A percentile compares a stretch with the other conserved stretches of the same genome.
These are phyloP conservation scores for Pseudomyrmex concolor DNA, from an alignment of 1,140 invertebrate genomes.

Conservation along the genomic window DNA sequence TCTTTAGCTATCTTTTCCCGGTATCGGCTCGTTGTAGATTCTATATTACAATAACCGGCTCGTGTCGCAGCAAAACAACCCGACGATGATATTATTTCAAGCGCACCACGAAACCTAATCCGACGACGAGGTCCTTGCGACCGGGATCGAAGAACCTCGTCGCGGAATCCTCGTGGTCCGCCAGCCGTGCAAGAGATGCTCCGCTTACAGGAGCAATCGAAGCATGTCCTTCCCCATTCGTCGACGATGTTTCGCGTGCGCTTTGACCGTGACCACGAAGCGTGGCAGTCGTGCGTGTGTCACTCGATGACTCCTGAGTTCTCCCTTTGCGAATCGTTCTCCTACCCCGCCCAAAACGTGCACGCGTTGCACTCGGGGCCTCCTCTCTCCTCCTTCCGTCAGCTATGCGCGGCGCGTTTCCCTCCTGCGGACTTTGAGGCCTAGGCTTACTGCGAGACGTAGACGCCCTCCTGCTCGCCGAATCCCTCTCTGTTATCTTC, in stretches of 20 bases:
- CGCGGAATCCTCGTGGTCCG: slow-evolving; percentile 54
- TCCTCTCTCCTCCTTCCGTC: slow-evolving; percentile 44
- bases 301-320: slow-evolving; percentile 80
- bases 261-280: slow-evolving; percentile 82
- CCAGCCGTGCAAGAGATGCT: slow-evolving; percentile 58
- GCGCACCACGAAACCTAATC: slow-evolving; percentile 61
- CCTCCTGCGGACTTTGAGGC: slow-evolving; percentile 46
- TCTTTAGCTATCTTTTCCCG: background rate
- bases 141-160: slow-evolving; percentile 68
- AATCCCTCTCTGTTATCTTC: slow-evolving; percentile 18
- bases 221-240: slow-evolving; percentile 76
- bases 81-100: slow-evolving; percentile 13
- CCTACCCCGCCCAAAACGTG: slow-evolving; percentile 81
- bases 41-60: background rate
- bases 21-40: background rate
- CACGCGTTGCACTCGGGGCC: slow-evolving; percentile 76
- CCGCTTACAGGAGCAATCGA: slow-evolving; percentile 80
- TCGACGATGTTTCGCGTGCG: slow-evolving; percentile 71
- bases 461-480: slow-evolving; percentile 6
- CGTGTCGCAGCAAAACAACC: background rate
- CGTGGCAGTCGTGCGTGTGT: slow-evolving; percentile 83
- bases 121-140: slow-evolving; percentile 30
- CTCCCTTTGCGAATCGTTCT: slow-evolving; percentile 72
- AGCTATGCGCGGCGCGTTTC: slow-evolving; percentile 49
- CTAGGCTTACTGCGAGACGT: slow-evolving; percentile 30